Conservation (phyloP, 2,797 vertebrate genomes). For the Octomys mimax region DNA sequence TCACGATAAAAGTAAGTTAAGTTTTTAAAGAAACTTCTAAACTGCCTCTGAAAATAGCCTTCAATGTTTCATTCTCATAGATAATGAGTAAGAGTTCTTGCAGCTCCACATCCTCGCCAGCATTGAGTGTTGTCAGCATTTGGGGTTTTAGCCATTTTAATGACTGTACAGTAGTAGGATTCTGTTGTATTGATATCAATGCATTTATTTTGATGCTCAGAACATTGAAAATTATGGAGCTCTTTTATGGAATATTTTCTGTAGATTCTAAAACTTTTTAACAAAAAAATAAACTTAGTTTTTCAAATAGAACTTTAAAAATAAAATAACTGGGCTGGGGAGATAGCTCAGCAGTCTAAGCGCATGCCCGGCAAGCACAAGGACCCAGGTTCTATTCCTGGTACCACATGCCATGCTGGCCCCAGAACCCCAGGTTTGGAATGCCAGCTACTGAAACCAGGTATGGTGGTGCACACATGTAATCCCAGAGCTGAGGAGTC, state of each 20-base stretch:
- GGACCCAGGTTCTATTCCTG: no score
- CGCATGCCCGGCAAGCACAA: no score
- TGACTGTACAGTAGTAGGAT: neutral
- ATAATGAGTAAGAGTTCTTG: neutral
- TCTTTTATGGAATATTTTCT: slow-evolving; percentile 42
- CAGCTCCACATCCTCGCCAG: neutral
- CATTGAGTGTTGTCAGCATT: neutral
- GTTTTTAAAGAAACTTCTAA: neutral
- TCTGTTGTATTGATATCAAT: neutral
- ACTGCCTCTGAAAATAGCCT: neutral
- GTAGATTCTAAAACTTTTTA: neutral
- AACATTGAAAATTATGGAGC: neutral
- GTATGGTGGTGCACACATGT: no score
- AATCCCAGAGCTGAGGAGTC: no score
- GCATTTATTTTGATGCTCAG: neutral
- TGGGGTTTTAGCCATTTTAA: neutral
- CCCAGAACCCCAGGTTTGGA: no score
- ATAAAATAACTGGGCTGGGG: neutral
- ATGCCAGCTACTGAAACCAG: no score
- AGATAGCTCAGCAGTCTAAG: no score
- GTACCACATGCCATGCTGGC: no score
- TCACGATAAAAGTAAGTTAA: neutral
- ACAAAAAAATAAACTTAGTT: neutral
- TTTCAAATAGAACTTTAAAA: slow-evolving; percentile 22
- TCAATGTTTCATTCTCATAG: neutral